phyloP scores from a whole-genome alignment of 1,140 invertebrate genomes.

The Sycophaga agraensis region DNA sequence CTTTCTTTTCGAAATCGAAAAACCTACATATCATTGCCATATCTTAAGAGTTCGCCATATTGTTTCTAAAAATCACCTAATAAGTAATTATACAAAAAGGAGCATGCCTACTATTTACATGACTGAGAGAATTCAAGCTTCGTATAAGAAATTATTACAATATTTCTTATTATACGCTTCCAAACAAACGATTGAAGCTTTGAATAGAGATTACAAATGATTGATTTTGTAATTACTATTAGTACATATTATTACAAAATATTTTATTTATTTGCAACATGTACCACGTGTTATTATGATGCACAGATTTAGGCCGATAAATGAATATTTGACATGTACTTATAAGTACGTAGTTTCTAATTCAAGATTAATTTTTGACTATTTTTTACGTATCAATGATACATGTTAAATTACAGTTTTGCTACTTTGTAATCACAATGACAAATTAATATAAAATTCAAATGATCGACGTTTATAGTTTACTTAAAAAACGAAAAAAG shows the following conservation, averaged over 20 bases:
- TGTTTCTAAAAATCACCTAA: background rate
- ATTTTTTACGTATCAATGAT: too few species aligned
- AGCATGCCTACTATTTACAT: constrained; percentile 43
- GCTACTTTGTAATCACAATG: too few species aligned
- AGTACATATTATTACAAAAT: background rate
- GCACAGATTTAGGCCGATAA: too few species aligned
- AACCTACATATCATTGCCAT: constrained; percentile 1
- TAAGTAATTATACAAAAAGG: constrained; percentile 13
- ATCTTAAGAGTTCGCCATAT: background rate
- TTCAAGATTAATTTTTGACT: too few species aligned
- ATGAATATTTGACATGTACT: too few species aligned
- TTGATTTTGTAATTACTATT: background rate
- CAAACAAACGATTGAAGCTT: background rate
- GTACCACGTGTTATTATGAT: background rate
- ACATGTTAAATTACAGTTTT: too few species aligned
- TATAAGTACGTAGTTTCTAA: too few species aligned
- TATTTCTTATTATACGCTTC: background rate
- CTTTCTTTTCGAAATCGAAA: constrained; percentile 14
- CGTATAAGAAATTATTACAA: too few species aligned
- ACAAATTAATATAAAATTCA: too few species aligned
- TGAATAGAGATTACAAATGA: background rate
- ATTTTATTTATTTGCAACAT: background rate
- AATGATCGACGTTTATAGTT: too few species aligned
- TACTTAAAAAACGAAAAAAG: too few species aligned
- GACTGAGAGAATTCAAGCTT: constrained; percentile 38